Evolutionary conservation across 1,140 invertebrate genomes (phyloP).

Genomic region (Periplaneta americana): DNA sequence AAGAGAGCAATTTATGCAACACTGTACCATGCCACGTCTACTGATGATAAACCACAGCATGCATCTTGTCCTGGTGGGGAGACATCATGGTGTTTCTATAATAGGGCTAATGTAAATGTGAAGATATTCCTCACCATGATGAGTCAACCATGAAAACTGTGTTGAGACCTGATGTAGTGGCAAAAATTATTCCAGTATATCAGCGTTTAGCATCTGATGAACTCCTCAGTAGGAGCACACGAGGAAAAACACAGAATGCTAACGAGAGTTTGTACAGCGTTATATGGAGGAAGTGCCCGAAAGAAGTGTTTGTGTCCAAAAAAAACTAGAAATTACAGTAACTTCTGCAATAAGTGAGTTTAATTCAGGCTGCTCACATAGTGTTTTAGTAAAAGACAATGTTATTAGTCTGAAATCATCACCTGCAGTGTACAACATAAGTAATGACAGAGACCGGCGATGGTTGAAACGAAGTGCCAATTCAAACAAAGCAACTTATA

Average conservation of each 20-base stretch:
- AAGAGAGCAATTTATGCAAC: constrained; percentile 25
- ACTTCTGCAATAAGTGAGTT: too few species aligned
- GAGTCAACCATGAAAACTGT: neutral
- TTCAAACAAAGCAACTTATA: too few species aligned
- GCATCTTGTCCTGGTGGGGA: constrained; percentile 17
- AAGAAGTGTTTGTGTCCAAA: too few species aligned
- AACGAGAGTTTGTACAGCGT: too few species aligned
- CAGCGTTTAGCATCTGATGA: neutral
- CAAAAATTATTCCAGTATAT: neutral
- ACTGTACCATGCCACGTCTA: constrained; percentile 21
- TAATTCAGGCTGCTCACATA: too few species aligned
- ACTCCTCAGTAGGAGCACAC: neutral
- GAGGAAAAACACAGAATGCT: neutral
- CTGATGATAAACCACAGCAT: constrained; percentile 22
- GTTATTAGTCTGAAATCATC: too few species aligned
- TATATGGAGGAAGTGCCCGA: too few species aligned
- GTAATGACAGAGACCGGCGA: too few species aligned
- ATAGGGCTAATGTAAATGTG: constrained; percentile 8
- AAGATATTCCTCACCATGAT: neutral
- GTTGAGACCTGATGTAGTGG: neutral
- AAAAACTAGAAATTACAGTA: too few species aligned
- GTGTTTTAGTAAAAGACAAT: too few species aligned
- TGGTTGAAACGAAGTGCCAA: too few species aligned
- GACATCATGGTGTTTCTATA: constrained; percentile 23
- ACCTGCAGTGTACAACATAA: too few species aligned